A percentile compares a stretch with the other conserved stretches of the same genome.
Conservation (phyloP, 2,888 invertebrate genomes). For the Macrosiphum euphorbiae region DNA sequence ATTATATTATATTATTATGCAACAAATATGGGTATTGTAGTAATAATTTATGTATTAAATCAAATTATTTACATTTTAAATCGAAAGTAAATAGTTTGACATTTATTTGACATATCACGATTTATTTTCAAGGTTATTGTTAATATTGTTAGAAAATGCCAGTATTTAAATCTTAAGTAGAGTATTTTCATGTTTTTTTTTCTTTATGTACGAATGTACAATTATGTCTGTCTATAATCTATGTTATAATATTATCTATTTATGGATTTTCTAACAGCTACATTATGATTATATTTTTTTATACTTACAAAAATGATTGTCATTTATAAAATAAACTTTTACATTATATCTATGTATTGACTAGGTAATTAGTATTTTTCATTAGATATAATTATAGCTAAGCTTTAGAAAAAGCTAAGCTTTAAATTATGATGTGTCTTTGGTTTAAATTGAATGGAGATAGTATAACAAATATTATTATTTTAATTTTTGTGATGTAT, state of each 20-base stretch:
- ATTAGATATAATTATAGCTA: not conserved
- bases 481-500: not conserved
- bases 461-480: not conserved
- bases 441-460: not conserved
- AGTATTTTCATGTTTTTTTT: not conserved
- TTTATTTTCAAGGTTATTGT: not conserved
- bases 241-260: not conserved
- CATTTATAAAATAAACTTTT: not conserved
- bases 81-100: not conserved
- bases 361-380: not conserved
- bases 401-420: too few relatives aligned
- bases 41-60: not conserved
- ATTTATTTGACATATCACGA: not conserved
- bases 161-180: not conserved
- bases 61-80: not conserved
- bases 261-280: not conserved
- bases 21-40: not conserved
- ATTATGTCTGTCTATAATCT: not conserved
- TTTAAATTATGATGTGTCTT: not conserved
- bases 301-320: not conserved
- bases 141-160: not conserved
- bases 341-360: not conserved
- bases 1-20: slow-evolving; percentile 11
- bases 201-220: not conserved
- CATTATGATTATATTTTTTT: not conserved